A percentile compares a stretch with the other conserved stretches of the same genome.
phyloP scores from a whole-genome alignment of 2,113 vertebrate genomes.

The Solea solea region DNA sequence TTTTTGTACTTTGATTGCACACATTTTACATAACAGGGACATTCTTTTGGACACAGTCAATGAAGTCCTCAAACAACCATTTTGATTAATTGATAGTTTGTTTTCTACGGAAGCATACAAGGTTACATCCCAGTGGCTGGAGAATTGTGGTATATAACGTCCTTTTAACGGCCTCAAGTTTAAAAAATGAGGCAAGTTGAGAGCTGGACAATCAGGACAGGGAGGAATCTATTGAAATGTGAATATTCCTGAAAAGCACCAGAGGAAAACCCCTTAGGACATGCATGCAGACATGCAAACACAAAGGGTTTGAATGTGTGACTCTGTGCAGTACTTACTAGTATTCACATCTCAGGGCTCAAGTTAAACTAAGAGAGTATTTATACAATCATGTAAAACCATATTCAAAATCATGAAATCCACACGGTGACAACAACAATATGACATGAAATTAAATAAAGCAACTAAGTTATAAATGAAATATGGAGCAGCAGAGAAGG shows the following conservation, averaged over 20 bases:
- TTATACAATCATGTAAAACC: constrained; percentile 12
- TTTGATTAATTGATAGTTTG: constrained; percentile 14
- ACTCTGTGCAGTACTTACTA: no score
- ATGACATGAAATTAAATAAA: constrained; percentile 38
- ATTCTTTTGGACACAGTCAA: neutral
- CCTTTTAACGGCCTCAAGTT: no score
- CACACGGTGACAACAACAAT: constrained; percentile 25
- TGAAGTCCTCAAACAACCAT: neutral
- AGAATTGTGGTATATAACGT: constrained; percentile 3
- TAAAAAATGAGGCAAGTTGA: no score
- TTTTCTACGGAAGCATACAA: neutral
- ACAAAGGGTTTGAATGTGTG: no score
- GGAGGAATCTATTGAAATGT: no score
- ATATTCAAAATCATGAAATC: constrained; percentile 1
- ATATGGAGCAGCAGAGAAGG: no score
- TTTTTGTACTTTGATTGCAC: constrained; percentile 8
- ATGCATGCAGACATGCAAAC: no score
- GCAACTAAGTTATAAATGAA: constrained; percentile 5
- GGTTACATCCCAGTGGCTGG: neutral
- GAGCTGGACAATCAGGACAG: no score
- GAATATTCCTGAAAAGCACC: no score
- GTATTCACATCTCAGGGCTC: no score
- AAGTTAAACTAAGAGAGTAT: no score
- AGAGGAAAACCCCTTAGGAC: no score
- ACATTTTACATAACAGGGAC: neutral